Conservation (phyloP, 2,888 invertebrate species). For the Ennomos quercinarius region DNA sequence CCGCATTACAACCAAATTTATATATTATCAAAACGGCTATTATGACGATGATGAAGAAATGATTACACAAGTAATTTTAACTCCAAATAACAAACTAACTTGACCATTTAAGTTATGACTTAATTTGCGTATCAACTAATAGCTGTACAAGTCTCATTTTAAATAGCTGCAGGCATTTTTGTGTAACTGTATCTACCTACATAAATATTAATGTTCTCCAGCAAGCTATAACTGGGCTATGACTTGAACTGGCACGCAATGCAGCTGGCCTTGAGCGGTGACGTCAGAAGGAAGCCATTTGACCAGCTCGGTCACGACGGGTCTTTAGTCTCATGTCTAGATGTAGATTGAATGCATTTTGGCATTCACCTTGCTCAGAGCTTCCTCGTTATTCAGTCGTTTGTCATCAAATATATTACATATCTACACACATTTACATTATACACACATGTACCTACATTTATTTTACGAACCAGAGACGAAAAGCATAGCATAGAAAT, state of each 20-base stretch:
- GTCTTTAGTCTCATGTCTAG: constrained; percentile 30
- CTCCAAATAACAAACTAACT: constrained; percentile 6
- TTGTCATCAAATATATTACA: constrained; percentile 1
- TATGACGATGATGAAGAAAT: too few species aligned
- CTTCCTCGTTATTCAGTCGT: constrained; percentile 4
- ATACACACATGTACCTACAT: too few species aligned
- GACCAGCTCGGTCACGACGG: constrained; percentile 58
- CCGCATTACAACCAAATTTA: too few species aligned
- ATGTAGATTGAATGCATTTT: constrained; percentile 27
- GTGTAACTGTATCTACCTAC: constrained; percentile 23
- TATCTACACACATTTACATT: too few species aligned
- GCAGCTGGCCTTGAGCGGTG: constrained; percentile 56
- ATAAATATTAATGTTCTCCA: constrained; percentile 1
- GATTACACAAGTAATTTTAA: too few species aligned
- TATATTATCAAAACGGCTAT: too few species aligned
- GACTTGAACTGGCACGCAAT: constrained; percentile 49
- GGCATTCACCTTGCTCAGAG: constrained; percentile 17
- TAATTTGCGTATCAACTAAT: constrained; percentile 17
- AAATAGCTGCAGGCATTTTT: constrained; percentile 27
- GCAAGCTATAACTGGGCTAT: constrained; percentile 24
- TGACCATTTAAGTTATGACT: constrained; percentile 19
- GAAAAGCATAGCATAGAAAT: too few species aligned
- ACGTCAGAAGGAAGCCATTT: constrained; percentile 65
- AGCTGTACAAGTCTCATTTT: constrained; percentile 13
- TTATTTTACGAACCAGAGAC: too few species aligned